A percentile compares a stretch with the other conserved stretches of the same genome.
Conservation (phyloP, 1,140 invertebrate species). For the Pseudachorutes palmiensis region DNA sequence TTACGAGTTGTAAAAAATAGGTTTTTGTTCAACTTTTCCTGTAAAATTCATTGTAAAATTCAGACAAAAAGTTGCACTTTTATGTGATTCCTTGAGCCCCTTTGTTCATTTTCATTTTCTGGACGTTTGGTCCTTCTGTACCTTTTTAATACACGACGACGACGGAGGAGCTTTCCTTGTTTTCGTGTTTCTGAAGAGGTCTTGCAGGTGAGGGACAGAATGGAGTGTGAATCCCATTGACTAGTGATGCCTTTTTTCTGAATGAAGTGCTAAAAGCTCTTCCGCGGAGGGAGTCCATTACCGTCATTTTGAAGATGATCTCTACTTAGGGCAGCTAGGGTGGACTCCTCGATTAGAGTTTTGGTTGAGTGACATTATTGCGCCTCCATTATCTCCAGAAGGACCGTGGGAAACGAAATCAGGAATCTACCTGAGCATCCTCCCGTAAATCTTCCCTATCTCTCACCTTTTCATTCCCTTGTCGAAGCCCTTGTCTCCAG, state of each 20-base stretch:
- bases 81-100: too few relatives aligned
- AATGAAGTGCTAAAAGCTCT: not conserved
- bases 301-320: not conserved
- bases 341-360: not conserved
- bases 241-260: not conserved
- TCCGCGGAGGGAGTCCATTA: slow-evolving; percentile 1
- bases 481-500: not conserved
- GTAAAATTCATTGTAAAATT: too few relatives aligned
- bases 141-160: too few relatives aligned
- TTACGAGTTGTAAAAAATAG: too few relatives aligned
- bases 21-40: too few relatives aligned
- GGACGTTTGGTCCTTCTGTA: too few relatives aligned
- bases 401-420: not conserved
- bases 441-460: not conserved
- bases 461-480: slow-evolving; percentile 6
- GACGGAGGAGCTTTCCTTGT: too few relatives aligned
- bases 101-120: too few relatives aligned
- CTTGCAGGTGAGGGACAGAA: not conserved
- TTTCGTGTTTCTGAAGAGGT: too few relatives aligned
- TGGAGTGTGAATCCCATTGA: not conserved
- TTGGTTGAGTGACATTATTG: slow-evolving; percentile 1
- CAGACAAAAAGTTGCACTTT: too few relatives aligned
- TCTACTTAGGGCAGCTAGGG: not conserved
- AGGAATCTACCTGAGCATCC: not conserved
- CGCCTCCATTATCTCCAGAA: not conserved